Base-by-base conservation (phyloP, 2,113 vertebrate genomes). In the Shinisaurus crocodilurus region DNA sequence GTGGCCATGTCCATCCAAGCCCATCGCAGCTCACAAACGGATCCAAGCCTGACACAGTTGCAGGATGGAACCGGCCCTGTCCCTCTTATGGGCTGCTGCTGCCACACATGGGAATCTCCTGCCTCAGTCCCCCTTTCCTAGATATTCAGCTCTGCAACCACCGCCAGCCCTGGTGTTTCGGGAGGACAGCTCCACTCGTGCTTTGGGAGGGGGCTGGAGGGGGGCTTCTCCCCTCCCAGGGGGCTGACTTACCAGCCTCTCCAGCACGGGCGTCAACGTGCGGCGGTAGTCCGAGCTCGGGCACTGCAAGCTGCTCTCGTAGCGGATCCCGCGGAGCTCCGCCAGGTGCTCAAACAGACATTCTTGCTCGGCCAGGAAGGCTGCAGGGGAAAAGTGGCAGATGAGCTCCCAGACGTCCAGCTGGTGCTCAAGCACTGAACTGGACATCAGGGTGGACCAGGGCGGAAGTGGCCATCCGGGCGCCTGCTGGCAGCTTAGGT, bases 301-400 rank as follows among this genome's bases (percentile, higher is more conserved):
- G 27, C 89, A 92, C 94, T 97, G 97, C 50, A 99, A 94, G 67
- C 95, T 96, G 60, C 94, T 54, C 18, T 97, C 93, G 86, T 98
- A 99, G 0, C 80, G 89, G 80, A 99, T 97, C 5, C 99, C 99
- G 25, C 63, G 96, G 90, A 99, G 95, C 95, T 98, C 97, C 32
- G 98, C 98, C 0, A 97, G 98, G 95, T 98, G 97, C 93, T 97
- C 97, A 67, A 97, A 94, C 3, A 88, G 94, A 86, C 96, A n/a
- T 10, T 95, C 96, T 89, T 86, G 96, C 0, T 0, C 0, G 0
- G 95, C 94, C 12, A 92, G 93, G 79, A 94, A 92, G 90, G 95
- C 98, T 98, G 96, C 57, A 1, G 60, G 16, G 32, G 29, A 77
- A 77, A 63, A 54, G 45, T 20, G 40, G 16, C 5, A 5, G 3